Evolutionary conservation across 2,888 invertebrate species (phyloP), one percentile per base, ranked within the genome.

Genomic region (Sepioteuthis lessoniana): DNA sequence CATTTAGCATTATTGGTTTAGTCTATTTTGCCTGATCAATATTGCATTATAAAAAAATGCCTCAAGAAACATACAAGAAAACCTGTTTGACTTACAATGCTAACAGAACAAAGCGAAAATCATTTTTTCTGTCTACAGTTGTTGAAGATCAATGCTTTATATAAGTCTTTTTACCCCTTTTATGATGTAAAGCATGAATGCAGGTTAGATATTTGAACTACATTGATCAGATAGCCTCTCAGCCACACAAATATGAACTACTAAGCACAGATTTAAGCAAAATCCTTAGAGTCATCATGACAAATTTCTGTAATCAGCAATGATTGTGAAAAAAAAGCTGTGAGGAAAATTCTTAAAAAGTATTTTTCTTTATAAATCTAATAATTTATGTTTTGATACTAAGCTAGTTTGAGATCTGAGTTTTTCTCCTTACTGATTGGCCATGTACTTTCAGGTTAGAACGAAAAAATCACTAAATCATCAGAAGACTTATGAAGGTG

Each of bases 91-190:
- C n/a, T 35, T 76, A n/a, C 13, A n/a, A 3, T 76, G 76, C n/a
- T n/a, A 76, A 76, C n/a, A 76, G n/a, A 76, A 76, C 76, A n/a
- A 76, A 76, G 76, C 19, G 16, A 76, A 76, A 76, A n/a, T 19
- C 8, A 28, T 60, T 76, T 76, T n/a, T 76, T 76, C n/a, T 76
- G n/a, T 76, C 76, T 76, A 16, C 10, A 76, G 13, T 76, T 76
- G 76, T n/a, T 76, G n/a, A n/a, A 76, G 76, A 76, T 76, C 76
- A 76, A 76, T 76, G 76, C n/a, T n/a, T 76, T 31, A 76, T 76
- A 76, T 76, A n/a, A n/a, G 2, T 76, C 76, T n/a, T 76, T 76
- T 35, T 76, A 5, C 42, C 35, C 35, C 76, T 16, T 13, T 76
- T 76, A 16, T 76, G n/a, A 76, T 76, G n/a, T 16, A 76, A 76